These are phyloP conservation scores for Acheta domesticus DNA, from an alignment of 2,888 invertebrate genomes.

Conservation along the genomic window DNA sequence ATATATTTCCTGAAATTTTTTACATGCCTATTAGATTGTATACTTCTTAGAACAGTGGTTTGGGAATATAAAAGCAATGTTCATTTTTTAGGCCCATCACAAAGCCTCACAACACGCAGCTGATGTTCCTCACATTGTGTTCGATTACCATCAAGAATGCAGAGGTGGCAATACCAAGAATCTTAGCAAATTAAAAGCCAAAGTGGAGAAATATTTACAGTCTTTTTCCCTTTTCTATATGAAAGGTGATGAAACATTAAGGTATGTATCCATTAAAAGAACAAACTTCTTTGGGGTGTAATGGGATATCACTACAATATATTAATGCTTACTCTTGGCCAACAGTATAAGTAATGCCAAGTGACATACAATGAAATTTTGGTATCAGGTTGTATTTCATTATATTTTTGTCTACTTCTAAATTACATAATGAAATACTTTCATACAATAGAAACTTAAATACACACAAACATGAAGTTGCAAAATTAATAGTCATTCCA, in stretches of 20 bases:
- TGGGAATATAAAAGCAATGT: neutral
- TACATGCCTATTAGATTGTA: neutral
- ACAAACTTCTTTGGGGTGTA: too few species aligned
- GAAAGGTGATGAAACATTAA: slow-evolving; percentile 50
- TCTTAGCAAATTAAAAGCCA: slow-evolving; percentile 74
- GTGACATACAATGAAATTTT: neutral
- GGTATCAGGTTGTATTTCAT: neutral
- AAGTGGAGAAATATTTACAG: slow-evolving; percentile 70
- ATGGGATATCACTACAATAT: too few species aligned
- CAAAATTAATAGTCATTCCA: too few species aligned
- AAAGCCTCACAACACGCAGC: slow-evolving; percentile 69
- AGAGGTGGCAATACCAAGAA: slow-evolving; percentile 77
- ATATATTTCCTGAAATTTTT: neutral
- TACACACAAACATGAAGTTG: too few species aligned
- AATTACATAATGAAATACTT: neutral
- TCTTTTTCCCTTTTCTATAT: slow-evolving; percentile 71
- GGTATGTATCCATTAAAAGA: slow-evolving; percentile 40
- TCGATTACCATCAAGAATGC: slow-evolving; percentile 96
- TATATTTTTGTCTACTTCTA: neutral
- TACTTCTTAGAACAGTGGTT: neutral
- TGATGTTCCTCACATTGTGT: slow-evolving; percentile 84
- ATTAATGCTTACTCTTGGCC: too few species aligned
- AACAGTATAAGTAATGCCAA: too few species aligned
- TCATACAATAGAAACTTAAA: too few species aligned
- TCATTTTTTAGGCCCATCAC: slow-evolving; percentile 64